Percentiles rank a stretch among this genome's conserved stretches.
phyloP scores from a whole-genome alignment of 2,888 invertebrate genomes.

The Andrena camellia region DNA sequence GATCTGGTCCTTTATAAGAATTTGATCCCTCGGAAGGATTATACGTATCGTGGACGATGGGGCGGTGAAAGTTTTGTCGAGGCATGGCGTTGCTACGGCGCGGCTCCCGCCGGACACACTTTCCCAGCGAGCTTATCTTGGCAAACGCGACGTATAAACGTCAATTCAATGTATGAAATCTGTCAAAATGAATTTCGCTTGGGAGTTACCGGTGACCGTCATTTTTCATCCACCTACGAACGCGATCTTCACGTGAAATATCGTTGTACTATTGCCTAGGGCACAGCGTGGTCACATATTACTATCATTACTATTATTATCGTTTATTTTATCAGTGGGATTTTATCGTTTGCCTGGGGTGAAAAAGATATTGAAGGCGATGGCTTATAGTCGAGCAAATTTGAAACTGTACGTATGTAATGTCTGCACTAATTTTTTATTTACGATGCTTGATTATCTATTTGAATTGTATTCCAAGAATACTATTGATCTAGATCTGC shows the following conservation, averaged over 20 bases:
- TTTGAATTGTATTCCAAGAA: no score
- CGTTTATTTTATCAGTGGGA: background rate
- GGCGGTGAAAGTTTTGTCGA: conserved; percentile 74
- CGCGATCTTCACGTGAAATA: conserved; percentile 84
- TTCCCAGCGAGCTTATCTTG: conserved; percentile 79
- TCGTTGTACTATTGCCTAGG: conserved; percentile 81
- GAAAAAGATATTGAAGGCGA: no score
- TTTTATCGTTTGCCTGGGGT: background rate
- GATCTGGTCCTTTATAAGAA: conserved; percentile 72
- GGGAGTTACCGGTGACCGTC: conserved; percentile 76
- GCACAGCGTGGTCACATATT: conserved; percentile 26
- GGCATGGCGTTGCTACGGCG: conserved; percentile 1
- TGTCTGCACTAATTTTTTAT: no score
- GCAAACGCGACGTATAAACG: conserved; percentile 82
- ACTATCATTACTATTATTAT: background rate
- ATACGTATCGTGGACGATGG: conserved; percentile 71
- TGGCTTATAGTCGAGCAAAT: no score
- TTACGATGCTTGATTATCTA: no score
- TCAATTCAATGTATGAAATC: conserved; percentile 85
- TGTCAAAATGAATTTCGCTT: conserved; percentile 84
- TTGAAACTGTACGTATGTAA: no score
- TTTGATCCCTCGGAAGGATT: conserved; percentile 78
- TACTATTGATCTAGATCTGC: no score
- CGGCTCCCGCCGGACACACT: conserved; percentile 64
- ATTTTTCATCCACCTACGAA: conserved; percentile 82